A percentile compares a stretch with the other conserved stretches of the same genome.
phyloP scores from a whole-genome alignment of 2,888 invertebrate species.

The Rhingia campestris region DNA sequence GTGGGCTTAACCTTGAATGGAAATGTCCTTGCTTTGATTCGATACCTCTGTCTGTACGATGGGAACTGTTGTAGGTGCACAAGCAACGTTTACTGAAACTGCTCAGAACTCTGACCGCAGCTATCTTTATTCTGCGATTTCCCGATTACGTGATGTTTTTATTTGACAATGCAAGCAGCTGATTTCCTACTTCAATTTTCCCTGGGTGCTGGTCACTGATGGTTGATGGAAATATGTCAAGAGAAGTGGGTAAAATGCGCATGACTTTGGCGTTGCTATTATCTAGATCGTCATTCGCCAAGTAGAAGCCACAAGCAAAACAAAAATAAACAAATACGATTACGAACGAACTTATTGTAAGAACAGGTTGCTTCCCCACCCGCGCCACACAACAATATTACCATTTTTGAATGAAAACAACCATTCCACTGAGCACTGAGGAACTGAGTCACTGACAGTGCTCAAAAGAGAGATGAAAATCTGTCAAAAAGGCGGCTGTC shows the following conservation, averaged over 20 bases:
- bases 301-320: conserved; percentile 30
- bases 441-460: background rate
- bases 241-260: conserved; percentile 35
- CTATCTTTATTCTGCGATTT: conserved; percentile 25
- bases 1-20: conserved; percentile 29
- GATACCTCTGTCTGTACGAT: background rate
- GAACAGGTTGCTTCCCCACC: conserved; percentile 33
- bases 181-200: conserved; percentile 61
- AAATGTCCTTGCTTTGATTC: background rate
- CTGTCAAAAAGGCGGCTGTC: no score
- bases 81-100: background rate
- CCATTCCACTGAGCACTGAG: background rate
- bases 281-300: conserved; percentile 6
- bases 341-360: conserved; percentile 10
- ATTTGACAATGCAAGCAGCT: conserved; percentile 68
- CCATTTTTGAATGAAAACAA: background rate
- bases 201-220: conserved; percentile 13
- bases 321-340: conserved; percentile 55
- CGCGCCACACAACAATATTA: background rate
- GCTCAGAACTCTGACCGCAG: background rate
- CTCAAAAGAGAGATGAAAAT: background rate
- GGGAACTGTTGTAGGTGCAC: background rate
- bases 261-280: conserved; percentile 27
- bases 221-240: conserved; percentile 40
- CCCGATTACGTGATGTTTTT: conserved; percentile 68